phyloP scores from a whole-genome alignment of 2,797 vertebrate species.

The Discoglossus pictus region DNA sequence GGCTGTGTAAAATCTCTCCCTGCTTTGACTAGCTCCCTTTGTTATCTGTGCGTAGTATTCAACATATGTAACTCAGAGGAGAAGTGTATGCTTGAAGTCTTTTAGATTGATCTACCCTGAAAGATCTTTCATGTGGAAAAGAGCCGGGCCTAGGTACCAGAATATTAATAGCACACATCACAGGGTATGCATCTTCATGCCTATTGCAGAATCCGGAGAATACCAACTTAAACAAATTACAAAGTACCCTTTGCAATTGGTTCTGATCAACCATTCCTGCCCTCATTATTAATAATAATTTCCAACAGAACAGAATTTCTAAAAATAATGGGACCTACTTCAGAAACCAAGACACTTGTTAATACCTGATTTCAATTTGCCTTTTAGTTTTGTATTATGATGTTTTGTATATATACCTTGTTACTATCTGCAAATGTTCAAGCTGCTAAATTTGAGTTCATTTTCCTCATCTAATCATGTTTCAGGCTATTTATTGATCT shows the following conservation, averaged over 20 bases:
- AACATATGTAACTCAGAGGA: slow-evolving; percentile 11
- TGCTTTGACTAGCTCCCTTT: not conserved
- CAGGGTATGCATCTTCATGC: slow-evolving; percentile 25
- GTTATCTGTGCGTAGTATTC: not conserved
- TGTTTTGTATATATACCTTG: too few relatives aligned
- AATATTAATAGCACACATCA: slow-evolving; percentile 18
- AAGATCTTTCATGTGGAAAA: slow-evolving; percentile 34
- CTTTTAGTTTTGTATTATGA: too few relatives aligned
- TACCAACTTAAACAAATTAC: too few relatives aligned
- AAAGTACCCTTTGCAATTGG: too few relatives aligned
- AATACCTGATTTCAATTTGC: too few relatives aligned
- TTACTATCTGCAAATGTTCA: too few relatives aligned
- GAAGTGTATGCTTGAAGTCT: not conserved
- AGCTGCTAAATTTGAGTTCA: slow-evolving; percentile 27
- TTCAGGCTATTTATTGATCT: slow-evolving; percentile 76
- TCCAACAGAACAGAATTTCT: too few relatives aligned
- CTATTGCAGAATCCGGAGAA: too few relatives aligned
- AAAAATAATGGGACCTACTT: too few relatives aligned
- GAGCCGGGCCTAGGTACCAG: slow-evolving; percentile 34
- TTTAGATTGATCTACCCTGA: slow-evolving; percentile 36
- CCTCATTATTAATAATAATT: not conserved
- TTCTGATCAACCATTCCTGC: not conserved
- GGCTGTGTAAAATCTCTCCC: slow-evolving; percentile 16
- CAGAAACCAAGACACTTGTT: too few relatives aligned
- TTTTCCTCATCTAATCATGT: slow-evolving; percentile 68